A percentile compares a stretch with the other conserved stretches of the same genome.
Conservation (phyloP, 2,888 invertebrate genomes). For the Brachypalpus laphriformis region DNA sequence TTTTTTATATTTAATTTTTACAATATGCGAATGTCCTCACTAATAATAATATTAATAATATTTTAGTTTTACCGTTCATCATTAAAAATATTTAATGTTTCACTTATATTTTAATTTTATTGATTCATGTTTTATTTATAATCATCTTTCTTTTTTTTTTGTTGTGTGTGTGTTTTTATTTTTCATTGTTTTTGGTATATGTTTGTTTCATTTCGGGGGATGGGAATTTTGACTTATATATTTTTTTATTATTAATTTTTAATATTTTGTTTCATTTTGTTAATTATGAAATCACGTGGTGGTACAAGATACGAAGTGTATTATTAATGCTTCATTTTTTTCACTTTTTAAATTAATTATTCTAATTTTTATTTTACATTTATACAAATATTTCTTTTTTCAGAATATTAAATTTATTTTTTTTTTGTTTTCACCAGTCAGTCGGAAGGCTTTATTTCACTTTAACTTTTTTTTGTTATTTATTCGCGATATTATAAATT, state of each 20-base stretch:
- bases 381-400: constrained; percentile 62
- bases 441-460: constrained; percentile 73
- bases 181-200: constrained; percentile 60
- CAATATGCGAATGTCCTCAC: constrained; percentile 72
- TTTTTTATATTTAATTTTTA: constrained; percentile 61
- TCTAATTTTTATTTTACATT: constrained; percentile 67
- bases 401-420: constrained; percentile 20
- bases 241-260: constrained; percentile 18
- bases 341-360: constrained; percentile 61
- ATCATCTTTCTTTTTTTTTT: constrained; percentile 29
- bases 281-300: constrained; percentile 77
- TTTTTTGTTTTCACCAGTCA: constrained; percentile 64
- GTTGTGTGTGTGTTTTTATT: constrained; percentile 23
- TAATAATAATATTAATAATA: constrained; percentile 64
- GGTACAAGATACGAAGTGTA: constrained; percentile 76
- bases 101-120: constrained; percentile 57
- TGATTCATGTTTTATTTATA: constrained; percentile 51
- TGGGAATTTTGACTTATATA: constrained; percentile 38
- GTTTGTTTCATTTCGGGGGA: constrained; percentile 66
- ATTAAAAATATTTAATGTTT: constrained; percentile 63
- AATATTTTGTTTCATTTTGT: constrained; percentile 61
- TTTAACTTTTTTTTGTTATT: constrained; percentile 56
- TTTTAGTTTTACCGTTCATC: constrained; percentile 65
- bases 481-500: constrained; percentile 39
- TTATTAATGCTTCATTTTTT: constrained; percentile 63